phyloP scores from a whole-genome alignment of 2,113 vertebrate genomes.

The Myotis brandtii region DNA sequence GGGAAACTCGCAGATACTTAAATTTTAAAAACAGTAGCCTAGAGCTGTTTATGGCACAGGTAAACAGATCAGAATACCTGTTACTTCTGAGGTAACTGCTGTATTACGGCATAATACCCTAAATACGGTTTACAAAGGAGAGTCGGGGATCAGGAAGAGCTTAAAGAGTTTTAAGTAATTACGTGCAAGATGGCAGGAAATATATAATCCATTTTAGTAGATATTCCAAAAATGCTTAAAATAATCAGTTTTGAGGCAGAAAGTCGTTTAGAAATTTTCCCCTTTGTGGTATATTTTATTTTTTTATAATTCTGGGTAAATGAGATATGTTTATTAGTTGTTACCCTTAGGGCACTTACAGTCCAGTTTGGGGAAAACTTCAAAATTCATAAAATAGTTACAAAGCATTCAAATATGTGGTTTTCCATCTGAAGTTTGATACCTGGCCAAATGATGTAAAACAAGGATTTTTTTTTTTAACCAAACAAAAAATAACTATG shows the following conservation, averaged over 20 bases:
- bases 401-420: not conserved
- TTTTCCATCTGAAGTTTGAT: not conserved
- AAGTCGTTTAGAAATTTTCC: slow-evolving; percentile 26
- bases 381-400: not conserved
- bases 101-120: not conserved
- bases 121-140: not conserved
- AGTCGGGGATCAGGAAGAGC: not conserved
- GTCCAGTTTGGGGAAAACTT: slow-evolving; percentile 13
- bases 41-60: not conserved
- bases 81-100: not conserved
- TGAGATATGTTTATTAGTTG: not conserved
- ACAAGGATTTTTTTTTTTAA: not conserved
- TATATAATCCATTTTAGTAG: not conserved
- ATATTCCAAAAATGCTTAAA: slow-evolving; percentile 45
- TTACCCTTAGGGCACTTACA: not conserved
- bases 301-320: slow-evolving; percentile 2
- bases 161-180: slow-evolving; percentile 10
- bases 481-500: not conserved
- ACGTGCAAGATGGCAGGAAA: slow-evolving; percentile 19
- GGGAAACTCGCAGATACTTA: not conserved
- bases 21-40: not conserved
- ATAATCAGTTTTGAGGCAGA: slow-evolving; percentile 16
- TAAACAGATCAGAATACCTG: not conserved
- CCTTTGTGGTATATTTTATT: slow-evolving; percentile 17
- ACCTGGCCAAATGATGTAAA: not conserved